Conservation (phyloP, 2,888 invertebrate species). For the Ichneumon xanthorius region DNA sequence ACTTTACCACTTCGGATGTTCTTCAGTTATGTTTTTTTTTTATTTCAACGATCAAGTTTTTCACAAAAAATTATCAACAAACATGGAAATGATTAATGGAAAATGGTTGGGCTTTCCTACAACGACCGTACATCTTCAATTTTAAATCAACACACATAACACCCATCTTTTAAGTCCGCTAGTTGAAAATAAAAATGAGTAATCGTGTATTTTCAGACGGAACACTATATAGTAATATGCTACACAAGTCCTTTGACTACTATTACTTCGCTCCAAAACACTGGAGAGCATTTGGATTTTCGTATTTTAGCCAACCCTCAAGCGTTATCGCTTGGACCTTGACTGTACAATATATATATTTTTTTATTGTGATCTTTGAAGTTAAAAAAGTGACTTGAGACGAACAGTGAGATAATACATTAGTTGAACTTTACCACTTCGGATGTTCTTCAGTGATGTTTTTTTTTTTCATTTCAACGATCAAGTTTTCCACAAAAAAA, state of each 20-base stretch:
- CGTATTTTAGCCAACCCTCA: neutral
- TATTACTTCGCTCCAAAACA: neutral
- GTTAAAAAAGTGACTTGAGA: too few relatives aligned
- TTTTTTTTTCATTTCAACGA: neutral
- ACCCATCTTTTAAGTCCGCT: neutral
- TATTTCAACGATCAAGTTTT: too few relatives aligned
- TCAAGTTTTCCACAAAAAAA: neutral
- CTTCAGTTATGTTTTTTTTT: neutral
- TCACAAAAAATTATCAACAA: too few relatives aligned
- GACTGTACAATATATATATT: neutral
- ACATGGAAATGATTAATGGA: too few relatives aligned
- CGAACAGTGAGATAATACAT: too few relatives aligned
- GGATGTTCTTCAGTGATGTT: too few relatives aligned
- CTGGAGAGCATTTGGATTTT: conserved; percentile 15
- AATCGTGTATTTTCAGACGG: conserved; percentile 85
- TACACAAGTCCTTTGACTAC: neutral
- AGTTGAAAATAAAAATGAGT: neutral
- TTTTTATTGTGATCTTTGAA: too few relatives aligned
- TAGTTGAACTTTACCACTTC: too few relatives aligned
- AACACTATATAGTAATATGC: conserved; percentile 71
- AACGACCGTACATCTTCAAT: neutral
- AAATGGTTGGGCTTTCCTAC: neutral
- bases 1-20: too few relatives aligned
- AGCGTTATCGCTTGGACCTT: neutral
- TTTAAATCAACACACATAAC: neutral